phyloP scores from a whole-genome alignment of 2,797 vertebrate genomes.

The Ctenopoma kingsleyae region DNA sequence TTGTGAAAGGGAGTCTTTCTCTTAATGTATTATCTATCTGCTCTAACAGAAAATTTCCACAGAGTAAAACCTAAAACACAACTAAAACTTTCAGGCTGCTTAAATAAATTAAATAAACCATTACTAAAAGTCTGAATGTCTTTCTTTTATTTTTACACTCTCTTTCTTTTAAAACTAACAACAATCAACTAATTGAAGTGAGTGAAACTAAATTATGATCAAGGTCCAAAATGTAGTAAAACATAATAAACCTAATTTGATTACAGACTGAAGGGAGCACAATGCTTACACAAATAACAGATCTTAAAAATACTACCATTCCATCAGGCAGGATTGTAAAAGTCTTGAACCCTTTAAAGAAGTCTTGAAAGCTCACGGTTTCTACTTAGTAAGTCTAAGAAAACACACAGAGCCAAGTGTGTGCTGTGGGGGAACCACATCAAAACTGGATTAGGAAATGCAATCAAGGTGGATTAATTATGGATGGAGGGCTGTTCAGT shows the following conservation, averaged over 20 bases:
- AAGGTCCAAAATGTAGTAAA: background rate
- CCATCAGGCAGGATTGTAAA: slow-evolving; percentile 12
- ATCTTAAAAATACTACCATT: background rate
- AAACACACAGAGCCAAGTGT: slow-evolving; percentile 44
- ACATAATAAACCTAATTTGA: background rate
- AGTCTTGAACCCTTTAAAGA: slow-evolving; percentile 35
- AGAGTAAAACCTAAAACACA: background rate
- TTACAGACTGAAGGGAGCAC: background rate
- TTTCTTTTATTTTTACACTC: background rate
- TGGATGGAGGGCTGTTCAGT: slow-evolving; percentile 69
- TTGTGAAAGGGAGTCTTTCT: no score
- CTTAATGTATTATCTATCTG: no score
- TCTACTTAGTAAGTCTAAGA: slow-evolving; percentile 55
- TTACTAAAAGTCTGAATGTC: background rate
- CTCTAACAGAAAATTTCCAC: no score
- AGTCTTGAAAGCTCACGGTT: slow-evolving; percentile 17
- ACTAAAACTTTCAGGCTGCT: no score
- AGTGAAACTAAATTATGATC: background rate
- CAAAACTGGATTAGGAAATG: slow-evolving; percentile 80
- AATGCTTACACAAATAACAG: background rate
- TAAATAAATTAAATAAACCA: no score
- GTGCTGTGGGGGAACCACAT: slow-evolving; percentile 55
- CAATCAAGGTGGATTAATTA: slow-evolving; percentile 84
- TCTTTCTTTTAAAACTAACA: background rate
- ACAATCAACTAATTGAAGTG: background rate